phyloP scores from a whole-genome alignment of 2,888 invertebrate species.

The Zhuqinia jingwanae region DNA sequence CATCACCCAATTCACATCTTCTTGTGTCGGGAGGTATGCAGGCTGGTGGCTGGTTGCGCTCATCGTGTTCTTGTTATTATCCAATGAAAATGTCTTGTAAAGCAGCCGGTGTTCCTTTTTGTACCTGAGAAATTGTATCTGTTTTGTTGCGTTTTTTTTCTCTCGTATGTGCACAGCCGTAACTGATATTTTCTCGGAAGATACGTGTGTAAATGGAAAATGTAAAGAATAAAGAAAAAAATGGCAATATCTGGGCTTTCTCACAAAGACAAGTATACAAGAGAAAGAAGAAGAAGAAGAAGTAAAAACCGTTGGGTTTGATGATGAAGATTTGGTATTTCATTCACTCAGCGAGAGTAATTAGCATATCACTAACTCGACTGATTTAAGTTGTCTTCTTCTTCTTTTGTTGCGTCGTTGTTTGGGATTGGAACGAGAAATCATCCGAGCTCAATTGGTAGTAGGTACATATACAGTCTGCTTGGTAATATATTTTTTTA shows the following conservation, averaged over 20 bases:
- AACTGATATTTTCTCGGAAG: constrained; percentile 50
- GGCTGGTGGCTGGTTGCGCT: constrained; percentile 34
- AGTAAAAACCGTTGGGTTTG: constrained; percentile 44
- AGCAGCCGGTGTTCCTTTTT: constrained; percentile 22
- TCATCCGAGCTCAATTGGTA: constrained; percentile 21
- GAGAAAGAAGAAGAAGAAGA: not conserved
- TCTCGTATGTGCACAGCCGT: not conserved
- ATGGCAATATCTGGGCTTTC: constrained; percentile 35
- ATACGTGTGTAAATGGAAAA: constrained; percentile 53
- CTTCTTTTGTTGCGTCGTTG: too few relatives aligned
- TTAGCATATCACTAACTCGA: constrained; percentile 53
- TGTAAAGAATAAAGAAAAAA: not conserved
- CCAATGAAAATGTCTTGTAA: not conserved
- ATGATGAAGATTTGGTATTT: constrained; percentile 12
- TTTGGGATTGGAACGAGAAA: not conserved
- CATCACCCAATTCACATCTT: constrained; percentile 46
- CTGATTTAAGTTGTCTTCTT: constrained; percentile 18
- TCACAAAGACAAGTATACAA: constrained; percentile 37
- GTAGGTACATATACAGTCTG: too few relatives aligned
- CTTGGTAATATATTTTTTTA: too few relatives aligned
- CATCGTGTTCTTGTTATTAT: not conserved
- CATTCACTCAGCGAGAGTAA: constrained; percentile 43
- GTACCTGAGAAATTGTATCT: not conserved
- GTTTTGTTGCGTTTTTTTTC: too few relatives aligned
- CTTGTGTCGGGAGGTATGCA: constrained; percentile 52